Evolutionary conservation across 1,140 invertebrate genomes (phyloP), one percentile per base, ranked within the genome.

Genomic region (Cylas formicarius): DNA sequence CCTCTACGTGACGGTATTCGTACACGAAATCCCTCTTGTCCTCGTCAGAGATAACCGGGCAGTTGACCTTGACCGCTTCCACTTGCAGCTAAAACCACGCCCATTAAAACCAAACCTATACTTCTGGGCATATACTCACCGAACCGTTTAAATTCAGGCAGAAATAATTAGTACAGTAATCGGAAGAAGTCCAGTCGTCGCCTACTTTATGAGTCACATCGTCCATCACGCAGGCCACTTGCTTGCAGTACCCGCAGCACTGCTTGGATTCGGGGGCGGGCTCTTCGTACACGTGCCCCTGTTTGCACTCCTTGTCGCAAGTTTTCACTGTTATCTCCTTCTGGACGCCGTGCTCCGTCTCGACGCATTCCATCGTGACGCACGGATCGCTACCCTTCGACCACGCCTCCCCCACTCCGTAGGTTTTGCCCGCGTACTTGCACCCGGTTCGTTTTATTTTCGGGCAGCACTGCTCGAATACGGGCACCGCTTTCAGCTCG

Each of bases 161-260:
- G 5, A 63, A 63, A 42, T 72, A 80, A 24, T 69, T 72, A 5
- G 69, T 72, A 50, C 80, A 83, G 53, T 69, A 67, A 63, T 82
- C 78, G 0, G 55, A 22, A 0, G 77, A 79, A 0, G 61, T 61
- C 78, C 78, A 82, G 26, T 62, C 58, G 3, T 70, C 65, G 1
- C 70, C 74, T n/a, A 77, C 58, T 3, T 64, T 44, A 24, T 70
- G 67, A 6, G 73, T 48, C 3, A 56, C 44, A 1, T 71, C 75
- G 33, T 73, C 67, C 8, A 76, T 62, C 1, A 81, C 68, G 53
- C 82, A 85, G 10, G 71, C 73, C 4, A 73, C 63, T 26, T 74
- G 72, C 20, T 72, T 47, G 53, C 82, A 85, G 17, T 70, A 63
- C 4, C 82, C 82, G 47, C 82, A 85, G 51, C 82, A 85, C 42